Evolutionary conservation across 2,113 vertebrate genomes (phyloP).

Genomic region (Narcine bancroftii): DNA sequence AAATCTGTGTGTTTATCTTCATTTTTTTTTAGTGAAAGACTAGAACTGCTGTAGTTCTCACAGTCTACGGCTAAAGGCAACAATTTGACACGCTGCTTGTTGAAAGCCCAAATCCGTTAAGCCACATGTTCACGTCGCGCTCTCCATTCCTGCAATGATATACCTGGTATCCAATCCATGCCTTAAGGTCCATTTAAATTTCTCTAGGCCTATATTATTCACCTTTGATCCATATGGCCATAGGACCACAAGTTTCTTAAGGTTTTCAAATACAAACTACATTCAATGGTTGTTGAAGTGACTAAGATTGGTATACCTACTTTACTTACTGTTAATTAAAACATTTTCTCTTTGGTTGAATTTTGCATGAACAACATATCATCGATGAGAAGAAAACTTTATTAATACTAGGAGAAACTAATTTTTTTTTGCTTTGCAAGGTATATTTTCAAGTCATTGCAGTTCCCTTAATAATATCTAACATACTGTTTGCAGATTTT

Average conservation of each 20-base stretch:
- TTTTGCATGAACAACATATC: background rate
- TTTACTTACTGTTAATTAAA: slow-evolving; percentile 3
- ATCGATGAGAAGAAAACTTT: background rate
- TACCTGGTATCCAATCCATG: background rate
- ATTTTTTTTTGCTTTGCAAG: background rate
- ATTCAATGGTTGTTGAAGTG: background rate
- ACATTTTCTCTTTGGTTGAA: background rate
- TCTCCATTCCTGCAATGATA: background rate
- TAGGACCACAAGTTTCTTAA: background rate
- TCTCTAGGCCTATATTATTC: background rate
- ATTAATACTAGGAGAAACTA: background rate
- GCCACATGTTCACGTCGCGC: background rate
- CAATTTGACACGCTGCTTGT: slow-evolving; percentile 2
- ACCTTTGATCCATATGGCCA: background rate
- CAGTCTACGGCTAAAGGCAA: background rate
- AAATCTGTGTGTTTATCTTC: background rate
- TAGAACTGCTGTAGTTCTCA: background rate
- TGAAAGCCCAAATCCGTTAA: background rate
- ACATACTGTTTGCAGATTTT: background rate
- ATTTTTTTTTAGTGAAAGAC: slow-evolving; percentile 17
- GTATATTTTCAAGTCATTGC: background rate
- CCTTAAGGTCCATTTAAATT: background rate
- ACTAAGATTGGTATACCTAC: background rate
- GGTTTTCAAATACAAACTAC: background rate
- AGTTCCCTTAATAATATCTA: background rate